Base-by-base conservation (phyloP, 2,113 vertebrate genomes). In the Azemiops feae region DNA sequence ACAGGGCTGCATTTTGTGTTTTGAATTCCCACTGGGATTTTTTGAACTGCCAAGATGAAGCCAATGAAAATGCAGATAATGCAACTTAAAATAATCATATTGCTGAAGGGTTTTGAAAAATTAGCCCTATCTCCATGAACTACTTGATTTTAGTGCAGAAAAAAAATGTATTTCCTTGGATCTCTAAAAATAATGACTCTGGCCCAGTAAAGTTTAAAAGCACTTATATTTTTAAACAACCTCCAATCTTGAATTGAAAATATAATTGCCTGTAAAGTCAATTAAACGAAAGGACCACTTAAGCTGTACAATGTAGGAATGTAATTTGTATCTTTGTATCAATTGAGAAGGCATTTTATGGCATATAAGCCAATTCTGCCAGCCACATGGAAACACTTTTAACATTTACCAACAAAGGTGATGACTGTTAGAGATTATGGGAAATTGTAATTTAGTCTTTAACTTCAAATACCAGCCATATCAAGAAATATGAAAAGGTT, bases 361-460 rank as follows among this genome's bases (percentile, higher is more conserved):
- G 30, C 20, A 85, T 52, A 91, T 95, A 93, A 93, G 95, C 92
- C 91, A 95, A 97, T 94, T 96, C 95, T 94, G 95, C 95, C 95
- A 94, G 95, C 97, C 98, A 98, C 97, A 96, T 97, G 97, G 98
- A 98, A 98, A 96, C 95, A 96, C 96, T 98, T 98, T 98, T 94
- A 95, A 93, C 89, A 60, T 69, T 97, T 93, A 10, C 92, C 92
- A 87, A 95, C 96, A 96, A 95, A 96, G 92, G 95, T 95, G 95
- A 96, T 97, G 97, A 96, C 97, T 97, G 93, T 22, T 89, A 92
- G 95, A 97, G 96, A 96, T 54, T 90, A 94, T 91, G 93, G 95
- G 95, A 96, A 74, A 94, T 97, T 94, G 95, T 96, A 96, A 96
- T 97, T 97, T 94, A 96, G 97, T 85, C 39, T 94, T 96, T 94